Conservation (phyloP, 1,140 invertebrate genomes). For the Diabrotica virgifera region DNA sequence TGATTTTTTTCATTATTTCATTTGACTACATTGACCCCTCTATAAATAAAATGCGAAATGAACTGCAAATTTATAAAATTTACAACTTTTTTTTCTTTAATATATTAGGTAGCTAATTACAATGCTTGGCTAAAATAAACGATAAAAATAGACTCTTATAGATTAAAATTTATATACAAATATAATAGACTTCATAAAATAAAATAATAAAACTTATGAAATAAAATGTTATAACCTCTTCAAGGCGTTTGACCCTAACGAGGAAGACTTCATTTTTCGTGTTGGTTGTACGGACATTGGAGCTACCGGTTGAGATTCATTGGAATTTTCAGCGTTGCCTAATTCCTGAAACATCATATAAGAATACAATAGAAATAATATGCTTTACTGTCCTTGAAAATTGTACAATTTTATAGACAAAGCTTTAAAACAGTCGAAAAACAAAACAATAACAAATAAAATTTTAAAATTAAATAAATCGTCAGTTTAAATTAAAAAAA, state of each 20-base stretch:
- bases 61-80: conserved; percentile 30
- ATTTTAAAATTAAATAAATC: too few species aligned
- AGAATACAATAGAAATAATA: too few species aligned
- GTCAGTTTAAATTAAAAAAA: too few species aligned
- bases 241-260: conserved; percentile 57
- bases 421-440: too few species aligned
- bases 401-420: too few species aligned
- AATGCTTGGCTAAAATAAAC: conserved; percentile 20
- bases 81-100: conserved; percentile 20
- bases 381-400: too few species aligned
- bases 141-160: conserved; percentile 35
- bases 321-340: conserved; percentile 52
- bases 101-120: conserved; percentile 6
- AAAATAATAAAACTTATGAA: conserved; percentile 37
- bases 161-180: conserved; percentile 43
- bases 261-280: conserved; percentile 66
- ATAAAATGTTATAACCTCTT: conserved; percentile 54
- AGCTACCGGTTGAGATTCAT: conserved; percentile 63
- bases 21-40: too few species aligned
- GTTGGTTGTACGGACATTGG: conserved; percentile 78
- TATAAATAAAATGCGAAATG: conserved; percentile 20
- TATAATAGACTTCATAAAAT: conserved; percentile 41
- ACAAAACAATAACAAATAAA: too few species aligned
- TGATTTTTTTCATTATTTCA: too few species aligned
- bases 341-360: conserved; percentile 53